These are phyloP conservation scores for Paraplagusia blochii DNA, from an alignment of 2,113 vertebrate genomes.

Conservation along the genomic window DNA sequence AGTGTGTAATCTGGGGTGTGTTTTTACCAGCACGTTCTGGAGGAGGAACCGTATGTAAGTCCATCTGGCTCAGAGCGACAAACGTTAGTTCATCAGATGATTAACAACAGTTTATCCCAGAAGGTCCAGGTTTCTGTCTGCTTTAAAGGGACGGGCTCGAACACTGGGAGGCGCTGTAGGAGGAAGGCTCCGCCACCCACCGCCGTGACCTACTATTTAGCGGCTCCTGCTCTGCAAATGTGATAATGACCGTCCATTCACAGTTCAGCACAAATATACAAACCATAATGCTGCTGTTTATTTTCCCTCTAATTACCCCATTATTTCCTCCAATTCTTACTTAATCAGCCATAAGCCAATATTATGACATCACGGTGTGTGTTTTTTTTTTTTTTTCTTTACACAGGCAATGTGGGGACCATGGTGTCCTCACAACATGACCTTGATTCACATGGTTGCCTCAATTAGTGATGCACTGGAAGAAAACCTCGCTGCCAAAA, in stretches of 20 bases:
- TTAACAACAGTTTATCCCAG: neutral
- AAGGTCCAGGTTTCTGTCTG: constrained; percentile 13
- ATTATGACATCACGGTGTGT: constrained; percentile 34
- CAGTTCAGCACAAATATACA: constrained; percentile 68
- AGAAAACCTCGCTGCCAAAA: too few relatives aligned
- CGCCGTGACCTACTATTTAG: constrained; percentile 67
- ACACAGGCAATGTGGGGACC: constrained; percentile 1
- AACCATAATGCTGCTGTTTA: constrained; percentile 67
- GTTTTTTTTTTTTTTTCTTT: constrained; percentile 2
- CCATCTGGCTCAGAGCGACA: neutral
- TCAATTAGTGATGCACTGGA: too few relatives aligned
- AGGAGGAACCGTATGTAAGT: neutral
- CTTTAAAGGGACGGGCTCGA: neutral
- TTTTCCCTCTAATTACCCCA: constrained; percentile 54
- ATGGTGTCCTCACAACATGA: neutral
- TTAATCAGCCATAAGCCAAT: constrained; percentile 55
- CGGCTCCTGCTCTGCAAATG: constrained; percentile 77
- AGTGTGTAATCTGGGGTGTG: neutral
- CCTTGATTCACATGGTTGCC: neutral
- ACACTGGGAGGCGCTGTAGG: constrained; percentile 35
- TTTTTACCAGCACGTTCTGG: neutral
- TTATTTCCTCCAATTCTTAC: constrained; percentile 61
- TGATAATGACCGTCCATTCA: constrained; percentile 76
- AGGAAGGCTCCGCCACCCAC: constrained; percentile 55
- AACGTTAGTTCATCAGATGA: constrained; percentile 12